phyloP scores from a whole-genome alignment of 2,888 invertebrate species.

The Agapetus fuscipes region DNA sequence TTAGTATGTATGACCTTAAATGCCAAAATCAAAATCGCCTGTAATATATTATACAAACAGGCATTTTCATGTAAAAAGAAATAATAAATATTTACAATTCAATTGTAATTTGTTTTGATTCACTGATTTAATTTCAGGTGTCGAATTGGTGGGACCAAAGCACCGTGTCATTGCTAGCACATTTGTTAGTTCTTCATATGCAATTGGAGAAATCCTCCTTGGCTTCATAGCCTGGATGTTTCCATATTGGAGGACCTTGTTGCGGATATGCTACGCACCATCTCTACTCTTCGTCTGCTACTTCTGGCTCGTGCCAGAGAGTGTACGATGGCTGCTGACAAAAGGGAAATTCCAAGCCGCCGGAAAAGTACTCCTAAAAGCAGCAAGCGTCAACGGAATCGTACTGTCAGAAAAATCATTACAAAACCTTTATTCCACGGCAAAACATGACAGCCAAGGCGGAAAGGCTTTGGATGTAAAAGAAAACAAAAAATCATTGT shows the following conservation, averaged over 20 bases:
- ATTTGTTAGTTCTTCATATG: conserved; percentile 59
- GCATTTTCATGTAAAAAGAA: not conserved
- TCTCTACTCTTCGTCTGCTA: conserved; percentile 57
- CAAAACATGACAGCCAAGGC: not conserved
- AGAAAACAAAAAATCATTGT: conserved; percentile 1
- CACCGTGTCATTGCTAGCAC: conserved; percentile 63
- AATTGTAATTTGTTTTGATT: too few relatives aligned
- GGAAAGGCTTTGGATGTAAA: too few relatives aligned
- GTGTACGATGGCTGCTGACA: conserved; percentile 64
- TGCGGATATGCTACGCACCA: conserved; percentile 55
- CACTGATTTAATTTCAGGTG: conserved; percentile 50
- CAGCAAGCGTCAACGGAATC: conserved; percentile 54
- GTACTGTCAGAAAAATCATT: conserved; percentile 42
- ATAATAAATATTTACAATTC: not conserved
- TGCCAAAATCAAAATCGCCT: too few relatives aligned
- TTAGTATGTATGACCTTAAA: too few relatives aligned
- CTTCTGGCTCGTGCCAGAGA: conserved; percentile 60
- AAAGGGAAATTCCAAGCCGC: conserved; percentile 48
- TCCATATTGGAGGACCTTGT: conserved; percentile 57
- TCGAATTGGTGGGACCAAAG: conserved; percentile 68
- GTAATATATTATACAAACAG: too few relatives aligned
- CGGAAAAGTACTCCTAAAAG: conserved; percentile 46
- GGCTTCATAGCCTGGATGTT: conserved; percentile 57
- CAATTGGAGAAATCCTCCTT: conserved; percentile 57
- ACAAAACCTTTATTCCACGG: conserved; percentile 31